phyloP scores from a whole-genome alignment of 1,140 invertebrate genomes.

The Agrypnia vestita region DNA sequence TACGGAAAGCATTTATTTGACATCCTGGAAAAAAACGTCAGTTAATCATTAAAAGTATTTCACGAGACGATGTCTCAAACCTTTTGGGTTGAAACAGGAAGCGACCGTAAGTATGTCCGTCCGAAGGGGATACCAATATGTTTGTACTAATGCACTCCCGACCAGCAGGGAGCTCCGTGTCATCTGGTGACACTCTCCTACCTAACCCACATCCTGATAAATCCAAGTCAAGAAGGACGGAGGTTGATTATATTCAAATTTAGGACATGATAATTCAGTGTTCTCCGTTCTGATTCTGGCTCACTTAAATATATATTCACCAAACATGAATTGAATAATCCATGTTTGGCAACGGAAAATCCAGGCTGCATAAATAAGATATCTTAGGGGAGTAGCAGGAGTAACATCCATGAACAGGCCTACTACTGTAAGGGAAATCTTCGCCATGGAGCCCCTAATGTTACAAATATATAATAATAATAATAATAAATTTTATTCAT shows the following conservation, averaged over 20 bases:
- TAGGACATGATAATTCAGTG: too few species aligned
- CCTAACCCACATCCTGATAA: constrained; percentile 2
- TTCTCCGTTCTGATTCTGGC: too few species aligned
- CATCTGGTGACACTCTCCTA: constrained; percentile 1
- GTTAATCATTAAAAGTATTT: constrained; percentile 55
- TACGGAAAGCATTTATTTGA: constrained; percentile 44
- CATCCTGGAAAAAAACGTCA: constrained; percentile 49
- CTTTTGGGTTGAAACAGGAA: constrained; percentile 50
- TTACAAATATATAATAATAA: too few species aligned
- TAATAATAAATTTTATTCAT: too few species aligned
- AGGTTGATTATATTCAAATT: not conserved
- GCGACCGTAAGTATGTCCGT: constrained; percentile 31
- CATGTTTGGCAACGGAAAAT: too few species aligned
- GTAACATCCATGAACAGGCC: too few species aligned
- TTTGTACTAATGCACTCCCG: constrained; percentile 19
- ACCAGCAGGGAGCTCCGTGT: not conserved
- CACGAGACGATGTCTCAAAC: constrained; percentile 27
- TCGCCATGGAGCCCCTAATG: too few species aligned
- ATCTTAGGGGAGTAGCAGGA: too few species aligned
- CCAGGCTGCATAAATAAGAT: too few species aligned
- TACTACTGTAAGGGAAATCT: too few species aligned
- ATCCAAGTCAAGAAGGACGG: not conserved
- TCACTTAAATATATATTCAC: too few species aligned
- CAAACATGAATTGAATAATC: too few species aligned
- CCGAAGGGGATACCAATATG: constrained; percentile 25